These are phyloP conservation scores for Potorous gilbertii DNA, from an alignment of 2,797 vertebrate genomes.

Conservation along the genomic window DNA sequence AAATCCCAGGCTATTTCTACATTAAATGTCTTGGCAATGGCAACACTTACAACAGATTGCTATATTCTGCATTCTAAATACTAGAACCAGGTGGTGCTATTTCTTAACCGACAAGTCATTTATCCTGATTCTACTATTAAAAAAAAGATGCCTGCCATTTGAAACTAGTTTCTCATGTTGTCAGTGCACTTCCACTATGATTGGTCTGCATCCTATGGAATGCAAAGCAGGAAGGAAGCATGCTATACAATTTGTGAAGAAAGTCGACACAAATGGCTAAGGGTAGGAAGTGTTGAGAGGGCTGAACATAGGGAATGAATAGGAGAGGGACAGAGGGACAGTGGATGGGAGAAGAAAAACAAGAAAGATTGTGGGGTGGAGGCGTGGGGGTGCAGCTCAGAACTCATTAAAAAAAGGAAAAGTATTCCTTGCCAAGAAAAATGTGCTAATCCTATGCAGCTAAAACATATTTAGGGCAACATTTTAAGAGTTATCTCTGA, in stretches of 20 bases:
- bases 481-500: slow-evolving; percentile 61
- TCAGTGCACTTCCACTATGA: slow-evolving; percentile 46
- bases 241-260: slow-evolving; percentile 19
- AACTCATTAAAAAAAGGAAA: slow-evolving; percentile 51
- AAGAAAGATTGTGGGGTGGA: slow-evolving; percentile 60
- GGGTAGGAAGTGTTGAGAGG: neutral
- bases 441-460: slow-evolving; percentile 74
- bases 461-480: slow-evolving; percentile 72
- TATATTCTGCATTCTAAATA: slow-evolving; percentile 13
- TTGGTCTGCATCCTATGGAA: slow-evolving; percentile 36
- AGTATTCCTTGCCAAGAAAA: slow-evolving; percentile 65
- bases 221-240: slow-evolving; percentile 41
- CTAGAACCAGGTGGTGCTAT: slow-evolving; percentile 27
- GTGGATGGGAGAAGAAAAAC: slow-evolving; percentile 67
- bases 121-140: slow-evolving; percentile 39
- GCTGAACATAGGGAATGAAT: neutral
- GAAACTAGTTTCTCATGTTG: slow-evolving; percentile 65
- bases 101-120: slow-evolving; percentile 36
- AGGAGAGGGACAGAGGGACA: slow-evolving; percentile 56
- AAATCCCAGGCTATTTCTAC: slow-evolving; percentile 55
- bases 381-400: neutral
- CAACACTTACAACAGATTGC: slow-evolving; percentile 54
- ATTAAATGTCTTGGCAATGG: slow-evolving; percentile 54
- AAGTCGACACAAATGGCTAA: neutral
- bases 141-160: slow-evolving; percentile 4